These are phyloP conservation scores for Bos indicus DNA, from an alignment of 2,113 vertebrate species.

Conservation along the genomic window DNA sequence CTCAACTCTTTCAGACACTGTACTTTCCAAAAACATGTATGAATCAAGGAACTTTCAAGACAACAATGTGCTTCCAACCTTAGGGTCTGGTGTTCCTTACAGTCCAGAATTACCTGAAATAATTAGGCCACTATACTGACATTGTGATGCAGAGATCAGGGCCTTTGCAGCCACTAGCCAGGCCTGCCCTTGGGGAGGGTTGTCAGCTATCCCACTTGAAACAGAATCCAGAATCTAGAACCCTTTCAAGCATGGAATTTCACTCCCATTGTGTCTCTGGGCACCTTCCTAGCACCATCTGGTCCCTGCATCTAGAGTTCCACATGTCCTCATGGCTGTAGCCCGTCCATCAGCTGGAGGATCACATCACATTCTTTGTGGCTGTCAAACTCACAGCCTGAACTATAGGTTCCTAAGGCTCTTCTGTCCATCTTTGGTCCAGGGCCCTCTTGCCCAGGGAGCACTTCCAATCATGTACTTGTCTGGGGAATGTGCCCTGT, in stretches of 20 bases:
- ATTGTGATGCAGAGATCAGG: not conserved
- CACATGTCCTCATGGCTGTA: not conserved
- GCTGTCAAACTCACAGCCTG: not conserved
- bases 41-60: not conserved
- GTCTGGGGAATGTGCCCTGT: not conserved
- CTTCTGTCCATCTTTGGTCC: not conserved
- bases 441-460: not conserved
- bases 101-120: not conserved
- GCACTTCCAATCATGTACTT: not conserved
- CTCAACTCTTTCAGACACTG: not conserved
- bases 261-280: not conserved
- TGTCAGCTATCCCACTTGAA: not conserved
- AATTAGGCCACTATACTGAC: not conserved
- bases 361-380: not conserved
- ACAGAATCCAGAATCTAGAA: not conserved
- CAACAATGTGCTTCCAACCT: not conserved
- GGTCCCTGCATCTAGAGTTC: not conserved
- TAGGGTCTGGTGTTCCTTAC: not conserved
- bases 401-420: not conserved
- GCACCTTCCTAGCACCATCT: not conserved
- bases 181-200: not conserved
- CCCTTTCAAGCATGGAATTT: not conserved
- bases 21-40: not conserved
- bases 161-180: not conserved
- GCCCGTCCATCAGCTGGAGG: not conserved